A percentile compares a stretch with the other conserved stretches of the same genome.
Conservation (phyloP, 2,113 vertebrate species). For the Pandion haliaetus region DNA sequence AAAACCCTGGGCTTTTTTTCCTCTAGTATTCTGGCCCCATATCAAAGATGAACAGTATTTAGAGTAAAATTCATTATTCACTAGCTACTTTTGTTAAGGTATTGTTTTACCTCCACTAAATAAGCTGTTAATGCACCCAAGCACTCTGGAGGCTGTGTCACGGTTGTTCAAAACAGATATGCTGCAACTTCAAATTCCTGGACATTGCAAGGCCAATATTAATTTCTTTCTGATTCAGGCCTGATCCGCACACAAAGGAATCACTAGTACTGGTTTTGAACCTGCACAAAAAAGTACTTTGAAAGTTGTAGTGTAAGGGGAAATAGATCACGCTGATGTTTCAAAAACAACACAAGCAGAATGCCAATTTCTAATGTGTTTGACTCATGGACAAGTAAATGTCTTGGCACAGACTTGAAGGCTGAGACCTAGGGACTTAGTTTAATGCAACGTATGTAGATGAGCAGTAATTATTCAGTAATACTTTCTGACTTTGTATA, state of each 20-base stretch:
- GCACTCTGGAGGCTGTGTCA: neutral
- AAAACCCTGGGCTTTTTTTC: neutral
- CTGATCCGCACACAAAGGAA: neutral
- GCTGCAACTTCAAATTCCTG: neutral
- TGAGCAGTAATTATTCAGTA: neutral
- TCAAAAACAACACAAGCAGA: neutral
- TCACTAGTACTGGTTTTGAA: neutral
- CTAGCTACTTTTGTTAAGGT: neutral
- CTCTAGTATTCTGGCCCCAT: neutral
- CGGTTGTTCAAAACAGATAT: neutral
- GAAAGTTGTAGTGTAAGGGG: neutral
- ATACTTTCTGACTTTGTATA: neutral
- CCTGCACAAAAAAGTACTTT: neutral
- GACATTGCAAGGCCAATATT: neutral
- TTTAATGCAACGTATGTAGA: neutral
- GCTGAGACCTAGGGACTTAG: neutral
- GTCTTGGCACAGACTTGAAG: neutral
- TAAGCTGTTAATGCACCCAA: neutral
- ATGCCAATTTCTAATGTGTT: neutral
- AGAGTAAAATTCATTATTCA: neutral
- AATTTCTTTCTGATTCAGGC: neutral
- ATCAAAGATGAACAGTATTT: neutral
- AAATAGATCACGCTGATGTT: neutral
- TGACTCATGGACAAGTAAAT: neutral
- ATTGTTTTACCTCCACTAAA: neutral